Percentiles rank a stretch among this genome's conserved stretches.
phyloP scores from a whole-genome alignment of 1,140 invertebrate genomes.

The Euglossa dilemma region DNA sequence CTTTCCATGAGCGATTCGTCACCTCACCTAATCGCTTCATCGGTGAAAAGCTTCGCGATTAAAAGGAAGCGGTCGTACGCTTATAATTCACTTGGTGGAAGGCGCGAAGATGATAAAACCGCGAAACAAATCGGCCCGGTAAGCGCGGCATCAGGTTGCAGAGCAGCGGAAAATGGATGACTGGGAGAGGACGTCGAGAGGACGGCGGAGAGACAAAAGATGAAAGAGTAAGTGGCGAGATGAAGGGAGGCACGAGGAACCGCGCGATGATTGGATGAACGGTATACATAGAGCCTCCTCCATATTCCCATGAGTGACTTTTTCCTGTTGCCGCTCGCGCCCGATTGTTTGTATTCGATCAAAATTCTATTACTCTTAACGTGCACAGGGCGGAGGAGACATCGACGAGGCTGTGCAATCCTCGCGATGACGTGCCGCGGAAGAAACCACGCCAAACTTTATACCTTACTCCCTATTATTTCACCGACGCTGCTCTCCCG shows the following conservation, averaged over 20 bases:
- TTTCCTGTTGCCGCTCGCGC: constrained; percentile 64
- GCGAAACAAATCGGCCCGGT: not conserved
- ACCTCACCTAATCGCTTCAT: no score
- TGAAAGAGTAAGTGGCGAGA: constrained; percentile 39
- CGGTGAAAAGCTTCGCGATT: no score
- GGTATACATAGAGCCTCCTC: constrained; percentile 60
- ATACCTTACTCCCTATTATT: constrained; percentile 48
- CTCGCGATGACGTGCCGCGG: constrained; percentile 44
- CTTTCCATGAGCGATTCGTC: no score
- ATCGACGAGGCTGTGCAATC: constrained; percentile 49
- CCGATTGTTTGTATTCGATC: constrained; percentile 72
- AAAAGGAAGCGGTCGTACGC: no score
- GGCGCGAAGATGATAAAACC: not conserved
- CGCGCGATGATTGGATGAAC: constrained; percentile 66
- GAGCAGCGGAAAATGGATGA: not conserved
- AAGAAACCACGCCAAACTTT: constrained; percentile 35
- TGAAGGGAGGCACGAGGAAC: constrained; percentile 50
- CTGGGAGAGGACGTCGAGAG: not conserved
- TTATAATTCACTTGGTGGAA: no score
- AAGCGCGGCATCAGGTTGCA: constrained; percentile 27
- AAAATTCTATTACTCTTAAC: constrained; percentile 73
- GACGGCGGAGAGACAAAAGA: constrained; percentile 2
- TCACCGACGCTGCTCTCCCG: constrained; percentile 38
- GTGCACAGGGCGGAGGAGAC: constrained; percentile 56
- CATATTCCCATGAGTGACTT: constrained; percentile 68